Evolutionary conservation across 2,797 vertebrate genomes (phyloP).

Genomic region (Halcyon badia): DNA sequence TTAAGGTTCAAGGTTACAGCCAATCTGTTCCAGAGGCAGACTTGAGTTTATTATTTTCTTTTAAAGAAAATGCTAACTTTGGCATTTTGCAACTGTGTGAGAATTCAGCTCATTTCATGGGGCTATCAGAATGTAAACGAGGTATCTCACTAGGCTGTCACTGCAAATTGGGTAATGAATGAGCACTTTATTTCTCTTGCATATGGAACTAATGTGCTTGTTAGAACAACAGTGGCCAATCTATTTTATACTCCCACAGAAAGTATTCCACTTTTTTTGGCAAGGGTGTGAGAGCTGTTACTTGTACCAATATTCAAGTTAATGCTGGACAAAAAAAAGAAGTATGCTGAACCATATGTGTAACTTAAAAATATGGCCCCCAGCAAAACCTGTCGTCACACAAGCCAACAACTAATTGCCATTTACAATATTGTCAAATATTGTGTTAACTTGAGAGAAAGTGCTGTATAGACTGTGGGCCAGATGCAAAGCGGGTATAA

Average conservation of each 20-base stretch:
- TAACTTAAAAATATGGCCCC: background rate
- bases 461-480: background rate
- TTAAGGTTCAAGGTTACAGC: constrained; percentile 62
- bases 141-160: constrained; percentile 65
- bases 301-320: constrained; percentile 37
- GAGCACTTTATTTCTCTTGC: constrained; percentile 69
- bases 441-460: background rate
- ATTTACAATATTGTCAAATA: background rate
- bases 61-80: constrained; percentile 63
- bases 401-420: background rate
- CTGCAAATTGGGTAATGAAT: constrained; percentile 65
- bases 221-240: constrained; percentile 64
- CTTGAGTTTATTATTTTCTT: constrained; percentile 31
- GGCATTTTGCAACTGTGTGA: constrained; percentile 42
- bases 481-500: background rate
- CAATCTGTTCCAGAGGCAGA: constrained; percentile 45
- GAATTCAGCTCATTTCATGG: constrained; percentile 59
- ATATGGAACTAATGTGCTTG: constrained; percentile 8
- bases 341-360: background rate
- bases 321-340: background rate
- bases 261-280: constrained; percentile 61
- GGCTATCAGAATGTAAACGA: constrained; percentile 65
- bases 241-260: constrained; percentile 73
- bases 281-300: constrained; percentile 39
- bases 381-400: background rate